phyloP scores from a whole-genome alignment of 2,888 invertebrate genomes.

The Macrophya alboannulata region DNA sequence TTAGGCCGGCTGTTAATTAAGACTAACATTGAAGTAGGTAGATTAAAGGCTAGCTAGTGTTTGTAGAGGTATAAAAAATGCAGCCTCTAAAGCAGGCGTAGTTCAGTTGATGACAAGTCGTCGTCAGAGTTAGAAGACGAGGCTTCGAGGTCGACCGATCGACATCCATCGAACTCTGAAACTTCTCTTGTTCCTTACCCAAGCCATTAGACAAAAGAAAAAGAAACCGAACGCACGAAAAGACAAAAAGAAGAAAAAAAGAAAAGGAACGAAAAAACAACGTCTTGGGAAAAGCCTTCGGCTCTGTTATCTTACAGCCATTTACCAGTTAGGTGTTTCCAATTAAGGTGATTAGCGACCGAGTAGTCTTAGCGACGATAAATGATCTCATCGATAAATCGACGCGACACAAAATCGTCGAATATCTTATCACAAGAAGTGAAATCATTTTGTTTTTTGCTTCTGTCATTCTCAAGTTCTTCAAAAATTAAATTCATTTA shows the following conservation, averaged over 20 bases:
- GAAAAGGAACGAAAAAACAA: not conserved
- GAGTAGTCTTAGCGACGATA: not conserved
- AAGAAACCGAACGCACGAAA: not conserved
- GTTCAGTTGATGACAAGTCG: not conserved
- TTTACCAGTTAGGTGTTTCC: constrained; percentile 6
- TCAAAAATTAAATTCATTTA: not conserved
- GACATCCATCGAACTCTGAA: not conserved
- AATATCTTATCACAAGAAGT: not conserved
- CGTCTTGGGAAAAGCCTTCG: not conserved
- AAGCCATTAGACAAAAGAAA: not conserved
- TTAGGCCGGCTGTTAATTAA: constrained; percentile 25
- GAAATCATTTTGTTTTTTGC: no score
- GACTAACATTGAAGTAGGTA: constrained; percentile 9
- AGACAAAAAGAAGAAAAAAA: not conserved
- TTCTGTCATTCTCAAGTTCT: no score
- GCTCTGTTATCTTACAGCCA: constrained; percentile 10
- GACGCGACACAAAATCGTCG: not conserved
- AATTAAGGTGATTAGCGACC: constrained; percentile 24
- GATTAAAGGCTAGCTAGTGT: constrained; percentile 33
- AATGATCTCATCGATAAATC: not conserved
- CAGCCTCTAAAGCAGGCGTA: not conserved
- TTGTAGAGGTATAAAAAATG: constrained; percentile 25
- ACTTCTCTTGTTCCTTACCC: not conserved
- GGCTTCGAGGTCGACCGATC: not conserved
- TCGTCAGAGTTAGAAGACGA: not conserved